These are phyloP conservation scores for Istiophorus platypterus DNA, from an alignment of 2,113 vertebrate species.

Conservation along the genomic window DNA sequence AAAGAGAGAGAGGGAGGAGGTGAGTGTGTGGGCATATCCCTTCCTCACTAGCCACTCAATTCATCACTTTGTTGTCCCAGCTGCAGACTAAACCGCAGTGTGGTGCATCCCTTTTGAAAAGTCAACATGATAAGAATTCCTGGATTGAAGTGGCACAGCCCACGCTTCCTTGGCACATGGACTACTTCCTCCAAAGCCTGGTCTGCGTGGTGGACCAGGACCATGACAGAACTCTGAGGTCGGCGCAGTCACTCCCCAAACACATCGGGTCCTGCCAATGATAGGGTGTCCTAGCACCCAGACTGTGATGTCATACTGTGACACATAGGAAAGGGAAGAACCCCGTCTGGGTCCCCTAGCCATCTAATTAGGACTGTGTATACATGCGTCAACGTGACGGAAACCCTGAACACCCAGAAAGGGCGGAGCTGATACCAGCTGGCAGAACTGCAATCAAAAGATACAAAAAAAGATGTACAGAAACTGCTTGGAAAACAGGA, in stretches of 20 bases:
- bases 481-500: constrained; percentile 37
- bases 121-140: constrained; percentile 80
- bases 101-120: constrained; percentile 76
- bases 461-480: constrained; percentile 13
- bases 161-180: constrained; percentile 68
- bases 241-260: constrained; percentile 59
- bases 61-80: constrained; percentile 80
- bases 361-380: constrained; percentile 70
- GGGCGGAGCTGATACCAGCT: constrained; percentile 52
- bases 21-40: constrained; percentile 74
- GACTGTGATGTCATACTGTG: constrained; percentile 74
- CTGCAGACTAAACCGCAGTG: constrained; percentile 75
- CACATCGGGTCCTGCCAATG: constrained; percentile 60
- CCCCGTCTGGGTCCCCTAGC: constrained; percentile 58
- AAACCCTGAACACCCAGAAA: constrained; percentile 59
- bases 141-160: constrained; percentile 70
- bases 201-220: constrained; percentile 37
- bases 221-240: constrained; percentile 58
- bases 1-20: constrained; percentile 60
- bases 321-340: constrained; percentile 69
- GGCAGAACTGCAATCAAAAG: constrained; percentile 22
- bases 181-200: constrained; percentile 51
- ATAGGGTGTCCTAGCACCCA: constrained; percentile 59
- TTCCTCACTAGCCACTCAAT: constrained; percentile 68
- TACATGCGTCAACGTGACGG: constrained; percentile 72